Percentiles rank a stretch among this genome's conserved stretches.
phyloP scores from a whole-genome alignment of 2,797 vertebrate genomes.

The Carduelis carduelis region DNA sequence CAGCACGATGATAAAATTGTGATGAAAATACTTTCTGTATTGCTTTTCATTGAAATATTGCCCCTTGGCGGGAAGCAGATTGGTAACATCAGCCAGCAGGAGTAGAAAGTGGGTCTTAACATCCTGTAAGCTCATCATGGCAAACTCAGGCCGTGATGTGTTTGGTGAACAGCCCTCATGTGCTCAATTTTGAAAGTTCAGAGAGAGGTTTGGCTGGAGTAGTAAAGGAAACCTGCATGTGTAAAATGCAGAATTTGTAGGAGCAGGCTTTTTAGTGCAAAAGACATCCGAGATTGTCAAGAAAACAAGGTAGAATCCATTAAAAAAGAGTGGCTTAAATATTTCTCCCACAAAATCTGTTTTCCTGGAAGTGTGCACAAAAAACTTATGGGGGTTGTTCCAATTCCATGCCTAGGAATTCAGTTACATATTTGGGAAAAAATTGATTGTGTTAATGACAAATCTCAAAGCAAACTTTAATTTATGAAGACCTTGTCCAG shows the following conservation, averaged over 20 bases:
- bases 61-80: slow-evolving; percentile 24
- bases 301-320: not conserved
- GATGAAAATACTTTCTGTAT: slow-evolving; percentile 34
- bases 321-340: not conserved
- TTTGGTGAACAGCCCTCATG: not conserved
- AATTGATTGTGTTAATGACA: not conserved
- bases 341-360: not conserved
- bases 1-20: not conserved
- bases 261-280: not conserved
- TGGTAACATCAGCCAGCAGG: not conserved
- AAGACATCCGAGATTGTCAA: not conserved
- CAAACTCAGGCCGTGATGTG: not conserved
- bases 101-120: slow-evolving; percentile 8
- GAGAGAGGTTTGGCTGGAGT: not conserved
- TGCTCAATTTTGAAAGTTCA: slow-evolving; percentile 27
- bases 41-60: slow-evolving; percentile 48
- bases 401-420: not conserved
- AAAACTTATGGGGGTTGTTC: not conserved
- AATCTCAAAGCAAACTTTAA: not conserved
- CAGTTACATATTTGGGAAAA: not conserved
- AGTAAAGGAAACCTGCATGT: not conserved
- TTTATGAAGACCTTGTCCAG: not conserved
- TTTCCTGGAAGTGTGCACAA: fast-evolving
- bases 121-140: not conserved
- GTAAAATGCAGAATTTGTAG: not conserved